Percentiles rank a stretch among this genome's conserved stretches.
phyloP scores from a whole-genome alignment of 2,888 invertebrate species.

The Tenthredo mesomela region DNA sequence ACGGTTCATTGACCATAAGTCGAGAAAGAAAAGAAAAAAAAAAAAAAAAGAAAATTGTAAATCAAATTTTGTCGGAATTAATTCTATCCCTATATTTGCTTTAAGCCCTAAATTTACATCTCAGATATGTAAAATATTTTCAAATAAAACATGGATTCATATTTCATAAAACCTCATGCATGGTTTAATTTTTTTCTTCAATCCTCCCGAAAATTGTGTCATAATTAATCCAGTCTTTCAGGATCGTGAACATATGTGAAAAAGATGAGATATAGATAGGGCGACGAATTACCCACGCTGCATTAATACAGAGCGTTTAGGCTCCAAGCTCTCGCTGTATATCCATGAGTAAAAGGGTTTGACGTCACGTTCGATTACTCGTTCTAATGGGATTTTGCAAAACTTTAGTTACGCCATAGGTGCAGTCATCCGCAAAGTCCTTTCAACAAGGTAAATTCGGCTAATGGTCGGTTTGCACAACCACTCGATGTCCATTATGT shows the following conservation, averaged over 20 bases:
- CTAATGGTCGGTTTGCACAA: conserved; percentile 4
- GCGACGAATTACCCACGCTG: conserved; percentile 9
- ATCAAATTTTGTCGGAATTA: background rate
- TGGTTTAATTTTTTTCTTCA: background rate
- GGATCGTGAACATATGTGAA: background rate
- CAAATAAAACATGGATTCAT: background rate
- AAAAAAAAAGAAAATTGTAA: background rate
- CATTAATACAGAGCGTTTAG: background rate
- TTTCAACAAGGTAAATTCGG: conserved; percentile 15
- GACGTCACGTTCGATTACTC: conserved; percentile 28
- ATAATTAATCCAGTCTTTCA: background rate
- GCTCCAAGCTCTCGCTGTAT: conserved; percentile 1
- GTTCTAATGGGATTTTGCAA: conserved; percentile 43
- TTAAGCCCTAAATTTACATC: background rate
- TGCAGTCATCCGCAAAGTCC: conserved; percentile 22
- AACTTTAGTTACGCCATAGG: conserved; percentile 16
- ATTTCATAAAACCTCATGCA: background rate
- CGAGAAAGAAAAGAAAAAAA: background rate
- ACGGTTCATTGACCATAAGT: background rate
- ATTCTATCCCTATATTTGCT: background rate
- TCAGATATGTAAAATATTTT: background rate
- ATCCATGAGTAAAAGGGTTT: conserved; percentile 15
- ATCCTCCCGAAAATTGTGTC: background rate
- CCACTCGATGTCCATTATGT: background rate
- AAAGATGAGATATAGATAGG: background rate